Percentiles rank a stretch among this genome's conserved stretches.
These are phyloP conservation scores for Hirundichthys speculiger DNA, from an alignment of 2,113 vertebrate species.

Conservation along the genomic window DNA sequence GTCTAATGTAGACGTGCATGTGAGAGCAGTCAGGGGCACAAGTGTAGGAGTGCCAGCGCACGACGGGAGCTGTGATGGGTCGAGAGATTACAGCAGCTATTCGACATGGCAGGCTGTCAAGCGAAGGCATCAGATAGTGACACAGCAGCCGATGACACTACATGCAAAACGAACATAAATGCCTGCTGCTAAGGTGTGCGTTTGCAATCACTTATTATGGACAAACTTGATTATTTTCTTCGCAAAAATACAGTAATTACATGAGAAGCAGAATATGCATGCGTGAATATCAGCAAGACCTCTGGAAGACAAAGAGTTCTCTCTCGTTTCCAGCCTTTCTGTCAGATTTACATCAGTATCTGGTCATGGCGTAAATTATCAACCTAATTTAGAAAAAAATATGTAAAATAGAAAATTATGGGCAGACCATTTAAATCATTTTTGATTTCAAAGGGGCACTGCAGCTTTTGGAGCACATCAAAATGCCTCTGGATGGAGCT, in stretches of 20 bases:
- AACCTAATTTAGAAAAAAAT: conserved; percentile 24
- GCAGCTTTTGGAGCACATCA: not conserved
- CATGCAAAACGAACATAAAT: conserved; percentile 9
- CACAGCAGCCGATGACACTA: conserved; percentile 2
- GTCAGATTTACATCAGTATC: not conserved
- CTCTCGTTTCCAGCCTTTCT: too few species aligned
- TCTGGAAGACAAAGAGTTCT: too few species aligned
- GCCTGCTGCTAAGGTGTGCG: not conserved
- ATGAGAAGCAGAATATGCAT: too few species aligned
- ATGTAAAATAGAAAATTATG: conserved; percentile 4
- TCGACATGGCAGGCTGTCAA: conserved; percentile 45
- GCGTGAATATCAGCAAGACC: too few species aligned
- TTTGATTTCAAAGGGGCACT: not conserved
- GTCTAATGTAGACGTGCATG: conserved; percentile 37
- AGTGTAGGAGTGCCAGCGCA: conserved; percentile 43
- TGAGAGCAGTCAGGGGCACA: conserved; percentile 42
- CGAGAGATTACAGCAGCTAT: conserved; percentile 39
- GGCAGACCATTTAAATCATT: not conserved
- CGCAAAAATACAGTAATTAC: too few species aligned
- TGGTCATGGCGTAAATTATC: conserved; percentile 22
- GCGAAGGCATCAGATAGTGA: conserved; percentile 28
- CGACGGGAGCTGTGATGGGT: conserved; percentile 48
- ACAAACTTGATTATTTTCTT: too few species aligned
- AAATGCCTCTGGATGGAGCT: not conserved
- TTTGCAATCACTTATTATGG: too few species aligned